A percentile compares a stretch with the other conserved stretches of the same genome.
phyloP scores from a whole-genome alignment of 1,140 invertebrate genomes.

The Drosophila aff. region DNA sequence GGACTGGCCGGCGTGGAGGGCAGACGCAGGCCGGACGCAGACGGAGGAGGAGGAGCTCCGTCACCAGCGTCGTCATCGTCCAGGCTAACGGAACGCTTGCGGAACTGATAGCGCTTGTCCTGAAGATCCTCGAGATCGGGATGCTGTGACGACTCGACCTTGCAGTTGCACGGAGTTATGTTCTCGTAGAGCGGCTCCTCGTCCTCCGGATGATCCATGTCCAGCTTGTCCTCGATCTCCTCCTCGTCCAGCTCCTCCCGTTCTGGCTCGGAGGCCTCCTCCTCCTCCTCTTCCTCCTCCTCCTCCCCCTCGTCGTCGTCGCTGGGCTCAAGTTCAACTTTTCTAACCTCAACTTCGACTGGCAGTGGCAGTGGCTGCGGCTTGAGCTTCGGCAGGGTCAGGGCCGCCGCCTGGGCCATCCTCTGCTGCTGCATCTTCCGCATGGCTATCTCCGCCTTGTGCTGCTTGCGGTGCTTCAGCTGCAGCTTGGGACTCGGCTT shows the following conservation, averaged over 20 bases:
- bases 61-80: slow-evolving; percentile 58
- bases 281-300: slow-evolving; percentile 59
- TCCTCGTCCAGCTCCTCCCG: slow-evolving; percentile 41
- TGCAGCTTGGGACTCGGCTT: slow-evolving; percentile 87
- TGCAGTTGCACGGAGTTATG: slow-evolving; percentile 62
- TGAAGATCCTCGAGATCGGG: not conserved
- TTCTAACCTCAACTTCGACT: slow-evolving; percentile 67
- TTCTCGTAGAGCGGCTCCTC: slow-evolving; percentile 81
- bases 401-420: slow-evolving; percentile 62
- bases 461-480: slow-evolving; percentile 83
- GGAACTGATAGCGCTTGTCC: slow-evolving; percentile 76
- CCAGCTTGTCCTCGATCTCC: slow-evolving; percentile 35
- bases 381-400: slow-evolving; percentile 64
- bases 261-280: slow-evolving; percentile 34
- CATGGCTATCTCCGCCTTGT: slow-evolving; percentile 75
- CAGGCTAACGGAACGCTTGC: slow-evolving; percentile 90
- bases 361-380: slow-evolving; percentile 27
- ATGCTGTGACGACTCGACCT: slow-evolving; percentile 27
- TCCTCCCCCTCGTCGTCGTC: slow-evolving; percentile 62
- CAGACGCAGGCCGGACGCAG: slow-evolving; percentile 43
- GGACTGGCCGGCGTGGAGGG: slow-evolving; percentile 87
- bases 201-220: slow-evolving; percentile 51
- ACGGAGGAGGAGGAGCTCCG: slow-evolving; percentile 19
- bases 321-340: slow-evolving; percentile 60
- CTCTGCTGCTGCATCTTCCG: slow-evolving; percentile 72